Evolutionary conservation across 1,140 invertebrate genomes (phyloP).

Genomic region (Pemphigus obesinymphae): DNA sequence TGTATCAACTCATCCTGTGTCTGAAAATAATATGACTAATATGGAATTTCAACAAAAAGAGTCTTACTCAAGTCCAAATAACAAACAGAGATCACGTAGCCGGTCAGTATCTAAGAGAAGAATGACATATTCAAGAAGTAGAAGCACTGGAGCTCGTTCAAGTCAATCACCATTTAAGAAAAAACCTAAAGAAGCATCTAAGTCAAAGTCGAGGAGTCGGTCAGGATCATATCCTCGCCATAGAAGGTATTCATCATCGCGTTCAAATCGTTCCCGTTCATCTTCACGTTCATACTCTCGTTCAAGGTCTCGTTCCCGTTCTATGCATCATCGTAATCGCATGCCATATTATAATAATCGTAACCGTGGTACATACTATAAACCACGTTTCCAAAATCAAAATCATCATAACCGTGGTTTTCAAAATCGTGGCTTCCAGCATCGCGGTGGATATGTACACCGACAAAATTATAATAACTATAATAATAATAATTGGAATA

Average conservation of each 20-base stretch:
- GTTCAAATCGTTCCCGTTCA: constrained; percentile 36
- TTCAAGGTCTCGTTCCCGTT: constrained; percentile 36
- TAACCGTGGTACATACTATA: constrained; percentile 43
- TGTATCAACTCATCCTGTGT: not conserved
- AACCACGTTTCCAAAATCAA: constrained; percentile 42
- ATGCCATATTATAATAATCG: constrained; percentile 11
- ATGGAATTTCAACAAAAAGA: constrained; percentile 21
- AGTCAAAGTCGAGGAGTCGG: constrained; percentile 30
- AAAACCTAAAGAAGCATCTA: constrained; percentile 17
- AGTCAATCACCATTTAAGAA: constrained; percentile 38
- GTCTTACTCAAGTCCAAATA: constrained; percentile 8
- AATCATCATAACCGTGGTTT: constrained; percentile 37
- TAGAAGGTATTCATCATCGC: constrained; percentile 39
- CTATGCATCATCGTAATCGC: constrained; percentile 30
- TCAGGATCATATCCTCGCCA: constrained; percentile 13
- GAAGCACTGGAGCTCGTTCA: constrained; percentile 28
- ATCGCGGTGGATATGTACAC: constrained; percentile 29
- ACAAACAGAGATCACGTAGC: constrained; percentile 14
- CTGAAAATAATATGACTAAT: not conserved
- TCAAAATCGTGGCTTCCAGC: constrained; percentile 32
- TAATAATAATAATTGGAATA: constrained; percentile 41
- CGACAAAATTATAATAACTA: constrained; percentile 36
- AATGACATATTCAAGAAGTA: constrained; percentile 16
- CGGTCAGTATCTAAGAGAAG: constrained; percentile 14
- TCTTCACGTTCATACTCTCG: constrained; percentile 35